Base-by-base conservation (phyloP, 2,888 invertebrate genomes). In the Microplitis deprimator region DNA sequence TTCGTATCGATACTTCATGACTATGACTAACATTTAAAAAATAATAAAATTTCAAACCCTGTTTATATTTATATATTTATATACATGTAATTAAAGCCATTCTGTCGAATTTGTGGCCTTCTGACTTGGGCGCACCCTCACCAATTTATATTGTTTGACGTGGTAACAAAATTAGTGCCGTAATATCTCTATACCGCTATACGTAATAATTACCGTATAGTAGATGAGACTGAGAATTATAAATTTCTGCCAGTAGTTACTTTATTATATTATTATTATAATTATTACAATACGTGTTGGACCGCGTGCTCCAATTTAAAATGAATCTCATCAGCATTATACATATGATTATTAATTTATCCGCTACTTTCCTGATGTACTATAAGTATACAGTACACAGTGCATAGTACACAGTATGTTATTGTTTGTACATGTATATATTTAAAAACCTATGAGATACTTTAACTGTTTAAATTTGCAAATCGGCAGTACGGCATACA, bases 121-220 rank as follows among this genome's bases (percentile, higher is more conserved):
- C 50, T 73, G 73, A 73, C 73, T 50, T n/a, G 29, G 73, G 73
- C 74, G 71, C 77, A 77, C 77, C 77, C 74, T 71, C 62, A 40
- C 67, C 71, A 74, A 75, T 77, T 77, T 75, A 77, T 77, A 77
- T 77, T 75, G 74, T 77, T 77, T 77, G 74, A 77, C 71, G 77
- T 59, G 68, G 64, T 60, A 64, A 73, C 59, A 77, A 73, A 77
- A 75, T 77, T 77, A 77, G 77, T 71, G 71, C 70, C 61, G 70
- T 77, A 77, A 77, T 77, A 75, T 73, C 60, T 73, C 13, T 41
- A 73, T 73, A 73, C 73, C 73, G 73, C 73, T 73, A 73, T 62
- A 73, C 67, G 73, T 73, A 73, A 73, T 73, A 73, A 73, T 73
- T 73, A 67, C 67, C 38, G 38, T 50, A 13, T 50, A 50, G 13